Evolutionary conservation across 2,888 invertebrate species (phyloP), one percentile per base, ranked within the genome.

Genomic region (Drosophila peninsularis): DNA sequence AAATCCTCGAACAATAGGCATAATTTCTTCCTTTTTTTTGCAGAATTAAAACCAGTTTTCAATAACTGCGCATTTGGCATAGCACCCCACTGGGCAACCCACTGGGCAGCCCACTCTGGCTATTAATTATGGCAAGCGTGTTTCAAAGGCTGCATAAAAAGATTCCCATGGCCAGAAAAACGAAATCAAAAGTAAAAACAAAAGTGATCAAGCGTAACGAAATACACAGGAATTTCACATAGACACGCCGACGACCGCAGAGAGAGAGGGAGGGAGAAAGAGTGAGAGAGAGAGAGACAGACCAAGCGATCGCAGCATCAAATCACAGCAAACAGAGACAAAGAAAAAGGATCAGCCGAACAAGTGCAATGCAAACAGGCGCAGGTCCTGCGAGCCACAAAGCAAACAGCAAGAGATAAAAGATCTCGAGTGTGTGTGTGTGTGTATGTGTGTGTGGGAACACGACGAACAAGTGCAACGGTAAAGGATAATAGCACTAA

Each of bases 401-500:
- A 81, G 88, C 75, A 89, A 88, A 80, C 84, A 73, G 66, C 36
- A n/a, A 68, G 37, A 78, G 84, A 87, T 88, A 88, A 78, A 84
- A 66, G 80, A 89, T 85, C 89, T 88, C 54, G 63, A 81, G 78
- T 24, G 3, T 24, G 24, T 24, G 5, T 24, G 24, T 5, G 19
- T 63, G 42, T 53, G 44, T 64, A 36, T 44, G 36, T 47, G 62
- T 71, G 84, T 85, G 88, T 84, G 84, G 88, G 84, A 86, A 82
- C 69, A 65, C 58, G 72, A 9, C 62, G 67, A 89, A 88, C 85
- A 85, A 85, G 89, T 85, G 85, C 90, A 89, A 79, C 89, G 85
- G 82, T 62, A 88, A 85, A 88, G 88, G 88, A 85, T 85, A 85
- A 85, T 82, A 72, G 80, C 85, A 75, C 75, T 82, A 79, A 83